Evolutionary conservation across 2,888 invertebrate genomes (phyloP).

Genomic region (Rugalucina vietnamica): DNA sequence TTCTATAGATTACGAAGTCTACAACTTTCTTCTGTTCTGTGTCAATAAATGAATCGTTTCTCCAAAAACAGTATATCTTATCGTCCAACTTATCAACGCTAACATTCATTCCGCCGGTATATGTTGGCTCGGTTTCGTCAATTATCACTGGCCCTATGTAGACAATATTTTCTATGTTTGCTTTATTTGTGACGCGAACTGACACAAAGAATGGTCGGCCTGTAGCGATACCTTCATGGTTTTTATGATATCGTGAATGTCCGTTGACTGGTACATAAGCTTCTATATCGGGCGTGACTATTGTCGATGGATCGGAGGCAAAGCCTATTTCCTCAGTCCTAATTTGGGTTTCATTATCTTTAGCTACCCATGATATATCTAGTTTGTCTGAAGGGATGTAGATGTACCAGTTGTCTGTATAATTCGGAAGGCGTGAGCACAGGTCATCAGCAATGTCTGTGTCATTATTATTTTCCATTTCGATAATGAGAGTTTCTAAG

Average conservation of each 20-base stretch:
- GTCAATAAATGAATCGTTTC: background rate
- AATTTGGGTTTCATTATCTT: slow-evolving; percentile 18
- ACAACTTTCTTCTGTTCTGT: background rate
- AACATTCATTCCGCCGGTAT: background rate
- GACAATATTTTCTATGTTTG: background rate
- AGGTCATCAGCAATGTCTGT: background rate
- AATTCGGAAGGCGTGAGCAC: background rate
- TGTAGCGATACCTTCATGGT: background rate
- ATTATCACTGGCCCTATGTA: background rate
- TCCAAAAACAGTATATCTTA: background rate
- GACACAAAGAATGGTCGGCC: background rate
- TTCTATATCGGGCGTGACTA: background rate
- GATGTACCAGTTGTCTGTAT: slow-evolving; percentile 36
- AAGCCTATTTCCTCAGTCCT: background rate
- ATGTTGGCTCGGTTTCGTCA: background rate
- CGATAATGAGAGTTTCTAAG: background rate
- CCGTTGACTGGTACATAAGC: background rate
- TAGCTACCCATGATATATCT: background rate
- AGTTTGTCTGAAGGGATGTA: slow-evolving; percentile 4
- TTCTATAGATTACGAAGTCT: background rate
- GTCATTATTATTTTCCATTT: background rate
- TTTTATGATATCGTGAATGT: background rate
- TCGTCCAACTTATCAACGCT: background rate
- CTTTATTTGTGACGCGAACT: background rate
- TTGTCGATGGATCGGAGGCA: background rate